Base-by-base conservation (phyloP, 1,140 invertebrate genomes). In the Heterodera schachtii region DNA sequence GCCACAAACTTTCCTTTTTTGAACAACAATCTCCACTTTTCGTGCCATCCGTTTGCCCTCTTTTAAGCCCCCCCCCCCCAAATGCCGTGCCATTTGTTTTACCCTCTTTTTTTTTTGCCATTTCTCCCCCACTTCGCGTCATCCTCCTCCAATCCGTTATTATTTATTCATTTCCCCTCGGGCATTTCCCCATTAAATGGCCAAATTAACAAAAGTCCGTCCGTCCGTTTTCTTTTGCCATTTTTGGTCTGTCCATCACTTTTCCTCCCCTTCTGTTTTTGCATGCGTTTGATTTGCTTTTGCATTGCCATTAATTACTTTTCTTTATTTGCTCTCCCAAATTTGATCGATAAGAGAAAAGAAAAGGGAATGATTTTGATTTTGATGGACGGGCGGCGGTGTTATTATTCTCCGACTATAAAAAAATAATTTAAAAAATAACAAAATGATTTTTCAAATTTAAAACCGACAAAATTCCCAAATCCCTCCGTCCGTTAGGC, bases 51-150 rank as follows among this genome's bases (percentile, higher is more conserved):
- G 9, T 8, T 52, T 19, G 5, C 57, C 57, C 16, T 52, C 49
- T 6, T 52, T 52, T 5, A 64, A 64, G 52, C 52, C 52, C 71
- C 71, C 49, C 44, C 44, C 43, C 49, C 46, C 73, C 52, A n/a
- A 19, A 74, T 19, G n/a, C 52, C 19, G 46, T 74, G n/a, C 52
- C 52, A 49, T 76, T 52, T 7, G 52, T 76, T 76, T 76, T 44
- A 31, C n/a, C n/a, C 73, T n/a, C 7, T 44, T 47, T 46, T 3
- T 46, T 3, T 21, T 52, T 16, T 41, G 6, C 44, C 74, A 76
- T 52, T 21, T 52, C 74, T 75, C 9, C n/a, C 4, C 8, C 47
- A n/a, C 19, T 60, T 13, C 19, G 19, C 57, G 57, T 60, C 57
- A 60, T 60, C 16, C 19, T 16, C 57, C 57, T 16, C 11, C 57